Percentiles rank a stretch among this genome's conserved stretches.
Conservation (phyloP, 2,888 invertebrate genomes). For the Diabrotica balteata region DNA sequence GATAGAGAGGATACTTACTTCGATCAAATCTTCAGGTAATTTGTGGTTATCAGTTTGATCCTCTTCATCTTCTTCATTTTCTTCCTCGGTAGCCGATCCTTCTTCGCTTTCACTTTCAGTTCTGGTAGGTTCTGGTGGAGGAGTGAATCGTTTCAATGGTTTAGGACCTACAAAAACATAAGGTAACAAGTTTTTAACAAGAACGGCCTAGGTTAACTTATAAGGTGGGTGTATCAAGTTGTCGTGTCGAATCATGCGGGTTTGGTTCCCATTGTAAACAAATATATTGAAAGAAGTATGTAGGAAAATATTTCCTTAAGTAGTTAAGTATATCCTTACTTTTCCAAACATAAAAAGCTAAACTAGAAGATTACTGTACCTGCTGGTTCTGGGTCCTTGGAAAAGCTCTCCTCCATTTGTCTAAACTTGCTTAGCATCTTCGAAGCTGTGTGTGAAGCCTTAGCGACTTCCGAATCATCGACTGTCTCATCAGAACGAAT, state of each 20-base stretch:
- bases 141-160: slow-evolving; percentile 88
- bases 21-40: slow-evolving; percentile 53
- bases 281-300: too few relatives aligned
- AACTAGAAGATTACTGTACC: slow-evolving; percentile 39
- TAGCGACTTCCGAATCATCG: slow-evolving; percentile 64
- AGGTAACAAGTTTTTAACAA: too few relatives aligned
- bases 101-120: slow-evolving; percentile 56
- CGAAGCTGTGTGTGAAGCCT: slow-evolving; percentile 76
- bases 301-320: too few relatives aligned
- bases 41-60: slow-evolving; percentile 57
- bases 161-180: slow-evolving; percentile 66
- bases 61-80: slow-evolving; percentile 61
- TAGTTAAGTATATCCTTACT: too few relatives aligned
- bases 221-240: too few relatives aligned
- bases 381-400: slow-evolving; percentile 60
- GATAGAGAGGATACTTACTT: slow-evolving; percentile 40
- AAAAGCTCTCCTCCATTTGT: slow-evolving; percentile 80
- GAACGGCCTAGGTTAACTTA: too few relatives aligned
- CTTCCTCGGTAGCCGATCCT: slow-evolving; percentile 58
- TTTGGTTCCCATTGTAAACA: too few relatives aligned
- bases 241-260: too few relatives aligned
- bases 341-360: too few relatives aligned
- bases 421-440: slow-evolving; percentile 89
- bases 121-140: slow-evolving; percentile 74
- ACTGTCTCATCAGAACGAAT: slow-evolving; percentile 68